Conservation (phyloP, 2,888 invertebrate species). For the Timandra comae region DNA sequence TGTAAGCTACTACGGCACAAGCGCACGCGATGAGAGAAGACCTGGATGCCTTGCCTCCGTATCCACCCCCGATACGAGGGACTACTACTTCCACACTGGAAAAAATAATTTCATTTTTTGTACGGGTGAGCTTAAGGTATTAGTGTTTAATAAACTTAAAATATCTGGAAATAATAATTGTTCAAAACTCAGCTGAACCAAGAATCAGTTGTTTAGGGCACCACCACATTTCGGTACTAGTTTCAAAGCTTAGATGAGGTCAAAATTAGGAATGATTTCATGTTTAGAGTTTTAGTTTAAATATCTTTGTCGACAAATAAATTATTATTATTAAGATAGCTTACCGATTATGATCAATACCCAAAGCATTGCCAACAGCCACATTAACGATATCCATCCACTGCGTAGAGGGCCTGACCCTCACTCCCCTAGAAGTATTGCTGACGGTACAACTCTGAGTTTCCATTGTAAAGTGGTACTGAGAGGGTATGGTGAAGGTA, state of each 20-base stretch:
- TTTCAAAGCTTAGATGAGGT: no score
- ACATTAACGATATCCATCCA: conserved; percentile 79
- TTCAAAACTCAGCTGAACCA: no score
- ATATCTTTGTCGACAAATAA: no score
- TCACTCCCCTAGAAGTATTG: conserved; percentile 32
- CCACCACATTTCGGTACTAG: no score
- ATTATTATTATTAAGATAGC: conserved; percentile 13
- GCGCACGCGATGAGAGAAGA: conserved; percentile 77
- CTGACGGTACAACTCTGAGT: conserved; percentile 75
- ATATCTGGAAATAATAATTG: no score
- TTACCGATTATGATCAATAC: conserved; percentile 78
- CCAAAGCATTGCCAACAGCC: conserved; percentile 51
- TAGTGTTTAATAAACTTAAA: no score
- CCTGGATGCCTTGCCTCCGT: conserved; percentile 86
- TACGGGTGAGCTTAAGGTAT: no score
- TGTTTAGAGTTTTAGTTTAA: no score
- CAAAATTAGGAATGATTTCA: no score
- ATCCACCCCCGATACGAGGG: conserved; percentile 87
- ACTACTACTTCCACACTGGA: conserved; percentile 83
- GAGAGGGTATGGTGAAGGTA: conserved; percentile 71
- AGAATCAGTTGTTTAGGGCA: no score
- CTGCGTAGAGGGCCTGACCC: conserved; percentile 76
- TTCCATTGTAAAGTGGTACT: conserved; percentile 89
- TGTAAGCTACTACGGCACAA: conserved; percentile 81
- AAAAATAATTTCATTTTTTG: conserved; percentile 8